Percentiles rank a stretch among this genome's conserved stretches.
Evolutionary conservation across 2,113 vertebrate species (phyloP).

Genomic region (Glareola pratincola): DNA sequence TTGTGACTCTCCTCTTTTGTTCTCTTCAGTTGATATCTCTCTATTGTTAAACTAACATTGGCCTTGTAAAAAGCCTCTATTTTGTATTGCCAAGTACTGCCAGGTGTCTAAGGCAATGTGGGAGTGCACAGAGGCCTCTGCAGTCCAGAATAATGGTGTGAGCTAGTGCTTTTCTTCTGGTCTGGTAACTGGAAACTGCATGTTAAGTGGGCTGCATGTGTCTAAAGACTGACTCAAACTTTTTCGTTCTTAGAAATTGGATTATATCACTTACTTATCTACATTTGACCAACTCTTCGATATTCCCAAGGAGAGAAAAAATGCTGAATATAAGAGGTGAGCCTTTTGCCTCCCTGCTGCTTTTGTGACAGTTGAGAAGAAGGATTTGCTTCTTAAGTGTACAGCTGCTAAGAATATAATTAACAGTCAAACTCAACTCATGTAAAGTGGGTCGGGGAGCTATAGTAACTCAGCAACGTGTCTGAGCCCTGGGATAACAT

Average conservation of each 20-base stretch:
- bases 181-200: neutral
- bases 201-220: neutral
- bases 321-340: conserved; percentile 94
- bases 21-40: neutral
- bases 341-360: neutral
- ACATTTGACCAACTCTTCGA: conserved; percentile 98
- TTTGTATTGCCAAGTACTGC: neutral
- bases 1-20: neutral
- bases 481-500: neutral
- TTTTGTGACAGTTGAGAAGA: neutral
- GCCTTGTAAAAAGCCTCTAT: neutral
- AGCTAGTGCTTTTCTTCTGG: neutral
- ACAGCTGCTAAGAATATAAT: neutral
- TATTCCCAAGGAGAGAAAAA: conserved; percentile 96
- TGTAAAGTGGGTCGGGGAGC: neutral
- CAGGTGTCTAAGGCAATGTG: neutral
- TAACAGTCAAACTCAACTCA: neutral
- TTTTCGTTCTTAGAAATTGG: conserved; percentile 82
- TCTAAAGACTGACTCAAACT: neutral
- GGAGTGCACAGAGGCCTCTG: neutral
- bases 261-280: conserved; percentile 95
- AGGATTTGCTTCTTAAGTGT: neutral
- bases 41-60: fast-evolving
- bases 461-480: fast-evolving
- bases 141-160: neutral